These are phyloP conservation scores for Oxytorus armatus DNA, from an alignment of 2,888 invertebrate genomes.

Conservation along the genomic window DNA sequence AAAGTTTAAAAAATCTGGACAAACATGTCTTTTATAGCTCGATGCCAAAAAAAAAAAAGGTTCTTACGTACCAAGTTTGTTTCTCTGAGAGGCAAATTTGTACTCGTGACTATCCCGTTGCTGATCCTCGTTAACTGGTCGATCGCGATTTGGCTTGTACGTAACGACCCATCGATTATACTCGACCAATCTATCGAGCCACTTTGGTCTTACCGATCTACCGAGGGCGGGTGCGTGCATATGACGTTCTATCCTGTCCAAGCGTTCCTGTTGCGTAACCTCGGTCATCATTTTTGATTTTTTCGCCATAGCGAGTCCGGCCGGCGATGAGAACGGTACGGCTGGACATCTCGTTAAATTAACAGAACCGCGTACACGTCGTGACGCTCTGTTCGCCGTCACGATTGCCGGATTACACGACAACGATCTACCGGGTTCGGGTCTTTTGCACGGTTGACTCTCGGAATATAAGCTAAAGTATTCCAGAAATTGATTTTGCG, in stretches of 20 bases:
- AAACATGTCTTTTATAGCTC: too few species aligned
- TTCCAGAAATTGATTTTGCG: constrained; percentile 84
- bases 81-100: constrained; percentile 76
- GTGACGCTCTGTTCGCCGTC: constrained; percentile 77
- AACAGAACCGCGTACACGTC: constrained; percentile 84
- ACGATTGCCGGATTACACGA: constrained; percentile 27
- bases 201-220: constrained; percentile 77
- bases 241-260: constrained; percentile 86
- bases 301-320: constrained; percentile 85
- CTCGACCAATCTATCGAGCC: constrained; percentile 77
- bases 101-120: constrained; percentile 79
- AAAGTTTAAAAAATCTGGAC: too few species aligned
- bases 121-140: constrained; percentile 56
- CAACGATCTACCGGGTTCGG: background rate
- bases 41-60: too few species aligned
- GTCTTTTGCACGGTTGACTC: constrained; percentile 43
- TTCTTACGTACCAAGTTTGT: constrained; percentile 78
- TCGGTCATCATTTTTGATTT: constrained; percentile 84
- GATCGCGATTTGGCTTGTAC: constrained; percentile 80
- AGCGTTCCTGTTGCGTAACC: constrained; percentile 85
- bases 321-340: constrained; percentile 86
- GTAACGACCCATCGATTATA: constrained; percentile 80
- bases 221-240: constrained; percentile 84
- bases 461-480: constrained; percentile 84
- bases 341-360: constrained; percentile 85